These are phyloP conservation scores for Apamea monoglypha DNA, from an alignment of 2,888 invertebrate species.

Conservation along the genomic window DNA sequence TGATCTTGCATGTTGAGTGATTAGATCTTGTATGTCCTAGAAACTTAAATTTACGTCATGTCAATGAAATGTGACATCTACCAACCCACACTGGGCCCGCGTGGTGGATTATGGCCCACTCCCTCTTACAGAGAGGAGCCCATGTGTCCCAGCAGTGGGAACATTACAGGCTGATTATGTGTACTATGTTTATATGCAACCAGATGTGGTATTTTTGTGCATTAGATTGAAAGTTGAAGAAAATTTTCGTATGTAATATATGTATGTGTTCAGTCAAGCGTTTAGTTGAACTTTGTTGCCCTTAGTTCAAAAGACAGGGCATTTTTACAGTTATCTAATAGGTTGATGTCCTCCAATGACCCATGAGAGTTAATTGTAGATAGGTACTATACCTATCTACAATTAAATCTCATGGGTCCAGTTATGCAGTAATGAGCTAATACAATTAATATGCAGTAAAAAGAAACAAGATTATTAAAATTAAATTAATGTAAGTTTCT, in stretches of 20 bases:
- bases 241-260: neutral
- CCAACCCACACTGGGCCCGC: neutral
- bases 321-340: neutral
- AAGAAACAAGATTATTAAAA: neutral
- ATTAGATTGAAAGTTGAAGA: neutral
- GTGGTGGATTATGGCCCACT: neutral
- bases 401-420: neutral
- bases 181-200: neutral
- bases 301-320: too few relatives aligned
- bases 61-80: neutral
- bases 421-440: neutral
- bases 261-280: neutral
- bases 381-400: neutral
- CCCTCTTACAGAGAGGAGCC: neutral
- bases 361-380: too few relatives aligned
- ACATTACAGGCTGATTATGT: neutral
- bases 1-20: neutral
- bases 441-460: constrained; percentile 17
- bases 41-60: neutral
- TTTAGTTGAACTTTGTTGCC: neutral
- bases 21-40: neutral
- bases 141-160: neutral
- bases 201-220: neutral
- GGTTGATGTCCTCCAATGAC: neutral
- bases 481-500: constrained; percentile 20